Evolutionary conservation across 2,888 invertebrate genomes (phyloP).

Genomic region (Iselma pallidipennis): DNA sequence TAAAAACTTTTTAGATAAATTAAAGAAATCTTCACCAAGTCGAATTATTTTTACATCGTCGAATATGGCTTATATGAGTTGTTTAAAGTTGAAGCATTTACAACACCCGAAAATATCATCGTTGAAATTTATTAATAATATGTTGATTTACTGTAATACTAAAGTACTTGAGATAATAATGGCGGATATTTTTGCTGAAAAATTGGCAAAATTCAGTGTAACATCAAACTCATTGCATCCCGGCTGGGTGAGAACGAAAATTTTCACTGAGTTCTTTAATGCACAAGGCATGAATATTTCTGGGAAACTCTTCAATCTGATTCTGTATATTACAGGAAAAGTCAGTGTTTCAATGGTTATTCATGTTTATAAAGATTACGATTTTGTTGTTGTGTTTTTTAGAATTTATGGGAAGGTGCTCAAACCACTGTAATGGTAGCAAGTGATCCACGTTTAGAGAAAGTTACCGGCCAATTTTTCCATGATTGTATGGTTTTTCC

Average conservation of each 20-base stretch:
- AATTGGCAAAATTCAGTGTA: slow-evolving; percentile 11
- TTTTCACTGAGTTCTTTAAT: slow-evolving; percentile 44
- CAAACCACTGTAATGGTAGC: slow-evolving; percentile 40
- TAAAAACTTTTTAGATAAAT: slow-evolving; percentile 11
- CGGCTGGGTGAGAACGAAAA: slow-evolving; percentile 14
- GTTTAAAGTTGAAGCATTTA: not conserved
- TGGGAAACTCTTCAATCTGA: not conserved
- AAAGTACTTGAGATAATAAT: slow-evolving; percentile 20
- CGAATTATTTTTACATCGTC: slow-evolving; percentile 23
- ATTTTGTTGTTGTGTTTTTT: slow-evolving; percentile 6
- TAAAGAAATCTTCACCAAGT: slow-evolving; percentile 26
- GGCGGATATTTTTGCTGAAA: slow-evolving; percentile 19
- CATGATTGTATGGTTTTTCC: slow-evolving; percentile 10
- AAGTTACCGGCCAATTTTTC: slow-evolving; percentile 40
- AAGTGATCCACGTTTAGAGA: slow-evolving; percentile 36
- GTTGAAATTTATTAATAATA: not conserved
- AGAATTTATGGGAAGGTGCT: slow-evolving; percentile 41
- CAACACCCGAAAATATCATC: not conserved
- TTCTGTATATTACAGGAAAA: not conserved
- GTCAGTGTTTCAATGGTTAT: not conserved
- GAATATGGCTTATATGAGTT: slow-evolving; percentile 12
- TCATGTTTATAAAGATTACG: not conserved
- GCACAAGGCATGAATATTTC: not conserved
- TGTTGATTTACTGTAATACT: slow-evolving; percentile 15
- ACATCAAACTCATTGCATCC: slow-evolving; percentile 24